A percentile compares a stretch with the other conserved stretches of the same genome.
These are phyloP conservation scores for Enteromius afrohamiltoni DNA, from an alignment of 2,797 vertebrate genomes.

Conservation along the genomic window DNA sequence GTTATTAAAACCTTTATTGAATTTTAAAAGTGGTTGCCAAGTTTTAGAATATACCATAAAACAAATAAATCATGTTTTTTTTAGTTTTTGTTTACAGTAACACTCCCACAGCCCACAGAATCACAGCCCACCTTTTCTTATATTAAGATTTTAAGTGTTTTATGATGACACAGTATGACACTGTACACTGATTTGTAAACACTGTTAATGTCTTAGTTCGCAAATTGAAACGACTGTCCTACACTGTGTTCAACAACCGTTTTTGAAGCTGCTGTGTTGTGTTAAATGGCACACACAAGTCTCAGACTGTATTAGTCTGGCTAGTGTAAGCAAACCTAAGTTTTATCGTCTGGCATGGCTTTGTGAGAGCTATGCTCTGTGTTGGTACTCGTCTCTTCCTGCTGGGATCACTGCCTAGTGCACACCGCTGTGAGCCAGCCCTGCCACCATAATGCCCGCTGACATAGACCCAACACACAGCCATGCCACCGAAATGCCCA, in stretches of 20 bases:
- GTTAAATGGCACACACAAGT: conserved; percentile 35
- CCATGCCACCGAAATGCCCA: conserved; percentile 26
- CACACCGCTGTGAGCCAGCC: conserved; percentile 45
- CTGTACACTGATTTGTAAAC: conserved; percentile 5
- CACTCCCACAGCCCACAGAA: no score
- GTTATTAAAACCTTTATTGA: neutral
- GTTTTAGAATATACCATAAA: neutral
- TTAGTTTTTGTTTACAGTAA: neutral
- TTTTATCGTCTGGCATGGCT: conserved; percentile 35
- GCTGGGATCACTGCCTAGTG: conserved; percentile 50
- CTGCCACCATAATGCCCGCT: conserved; percentile 48
- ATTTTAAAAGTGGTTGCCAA: neutral
- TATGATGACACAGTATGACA: neutral
- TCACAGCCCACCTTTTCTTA: neutral
- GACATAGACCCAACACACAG: conserved; percentile 45
- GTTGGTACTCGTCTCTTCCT: conserved; percentile 43
- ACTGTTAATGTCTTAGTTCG: conserved; percentile 14
- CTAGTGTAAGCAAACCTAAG: conserved; percentile 50
- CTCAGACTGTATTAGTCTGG: conserved; percentile 31
- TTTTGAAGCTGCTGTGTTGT: conserved; percentile 25
- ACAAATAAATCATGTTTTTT: neutral
- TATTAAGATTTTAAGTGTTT: neutral
- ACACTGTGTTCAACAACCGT: conserved; percentile 5
- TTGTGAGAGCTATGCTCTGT: conserved; percentile 33
- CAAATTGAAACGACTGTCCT: conserved; percentile 3